phyloP scores from a whole-genome alignment of 2,888 invertebrate genomes.

The Caenorhabditis sp. region DNA sequence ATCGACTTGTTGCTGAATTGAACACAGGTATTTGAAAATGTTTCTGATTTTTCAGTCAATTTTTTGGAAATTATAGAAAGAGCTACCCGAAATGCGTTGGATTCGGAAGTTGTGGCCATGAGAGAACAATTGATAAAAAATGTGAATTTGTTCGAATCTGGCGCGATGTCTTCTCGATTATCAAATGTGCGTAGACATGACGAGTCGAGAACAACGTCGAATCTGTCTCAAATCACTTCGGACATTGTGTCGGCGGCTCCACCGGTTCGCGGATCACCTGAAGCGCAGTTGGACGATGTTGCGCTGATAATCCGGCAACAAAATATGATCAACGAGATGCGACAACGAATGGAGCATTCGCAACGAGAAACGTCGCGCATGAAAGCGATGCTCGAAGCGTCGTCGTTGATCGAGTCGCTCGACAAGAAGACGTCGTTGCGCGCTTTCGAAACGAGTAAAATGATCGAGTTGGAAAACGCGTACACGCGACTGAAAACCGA shows the following conservation, averaged over 20 bases:
- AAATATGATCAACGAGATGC: constrained; percentile 50
- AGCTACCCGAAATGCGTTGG: constrained; percentile 38
- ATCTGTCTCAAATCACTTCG: constrained; percentile 23
- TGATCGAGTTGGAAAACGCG: constrained; percentile 46
- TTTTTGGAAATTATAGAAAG: constrained; percentile 40
- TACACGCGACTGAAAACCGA: constrained; percentile 48
- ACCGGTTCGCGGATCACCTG: constrained; percentile 27
- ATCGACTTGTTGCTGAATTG: constrained; percentile 20
- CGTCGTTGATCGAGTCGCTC: constrained; percentile 45
- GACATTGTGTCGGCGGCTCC: constrained; percentile 1
- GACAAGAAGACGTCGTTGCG: constrained; percentile 51
- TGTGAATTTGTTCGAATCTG: constrained; percentile 58
- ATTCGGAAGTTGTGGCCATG: constrained; percentile 56
- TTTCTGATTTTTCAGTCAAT: neutral
- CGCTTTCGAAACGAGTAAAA: constrained; percentile 42
- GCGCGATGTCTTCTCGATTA: constrained; percentile 27
- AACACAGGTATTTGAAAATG: constrained; percentile 1
- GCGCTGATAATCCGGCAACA: constrained; percentile 57
- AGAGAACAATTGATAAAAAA: constrained; percentile 62
- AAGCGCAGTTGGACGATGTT: constrained; percentile 50
- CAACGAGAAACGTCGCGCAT: constrained; percentile 53
- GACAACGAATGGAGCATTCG: constrained; percentile 42
- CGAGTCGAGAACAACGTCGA: constrained; percentile 26
- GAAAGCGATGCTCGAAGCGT: constrained; percentile 52
- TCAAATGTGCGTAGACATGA: neutral